These are phyloP conservation scores for Drosophila buzzatii DNA, from an alignment of 2,888 invertebrate species.

Conservation along the genomic window DNA sequence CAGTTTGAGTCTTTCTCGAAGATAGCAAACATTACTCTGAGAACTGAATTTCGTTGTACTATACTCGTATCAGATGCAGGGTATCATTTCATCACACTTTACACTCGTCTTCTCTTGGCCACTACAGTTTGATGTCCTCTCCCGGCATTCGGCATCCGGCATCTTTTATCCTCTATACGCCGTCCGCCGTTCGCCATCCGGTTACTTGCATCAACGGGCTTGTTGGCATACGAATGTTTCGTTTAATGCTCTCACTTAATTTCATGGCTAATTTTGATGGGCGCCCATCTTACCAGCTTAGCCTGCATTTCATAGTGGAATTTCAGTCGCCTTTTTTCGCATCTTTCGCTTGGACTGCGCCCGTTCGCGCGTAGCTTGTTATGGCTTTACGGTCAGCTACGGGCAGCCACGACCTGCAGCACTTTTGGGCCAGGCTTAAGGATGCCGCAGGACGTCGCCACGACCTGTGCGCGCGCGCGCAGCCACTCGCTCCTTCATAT, in stretches of 20 bases:
- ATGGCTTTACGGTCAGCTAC: slow-evolving; percentile 20
- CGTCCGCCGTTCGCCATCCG: neutral
- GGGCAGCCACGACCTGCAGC: slow-evolving; percentile 1
- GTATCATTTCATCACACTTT: neutral
- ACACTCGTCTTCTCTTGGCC: neutral
- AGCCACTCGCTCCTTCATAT: slow-evolving; percentile 1
- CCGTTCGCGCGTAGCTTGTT: slow-evolving; percentile 72
- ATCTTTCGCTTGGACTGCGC: slow-evolving; percentile 57
- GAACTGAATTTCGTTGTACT: neutral
- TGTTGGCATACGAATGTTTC: slow-evolving; percentile 17
- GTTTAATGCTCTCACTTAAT: slow-evolving; percentile 38
- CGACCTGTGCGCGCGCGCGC: neutral
- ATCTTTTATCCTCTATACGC: neutral
- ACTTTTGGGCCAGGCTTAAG: neutral
- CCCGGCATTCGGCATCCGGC: neutral
- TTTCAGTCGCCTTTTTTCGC: slow-evolving; percentile 38
- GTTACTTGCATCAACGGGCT: neutral
- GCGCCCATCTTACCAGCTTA: neutral
- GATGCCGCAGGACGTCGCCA: neutral
- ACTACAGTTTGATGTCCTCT: neutral
- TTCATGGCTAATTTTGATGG: slow-evolving; percentile 30
- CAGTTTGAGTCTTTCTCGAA: neutral
- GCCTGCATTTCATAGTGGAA: slow-evolving; percentile 1
- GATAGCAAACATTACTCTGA: neutral
- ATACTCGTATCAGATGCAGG: neutral